Evolutionary conservation across 2,888 invertebrate genomes (phyloP).

Genomic region (Eupithecia exiguata): DNA sequence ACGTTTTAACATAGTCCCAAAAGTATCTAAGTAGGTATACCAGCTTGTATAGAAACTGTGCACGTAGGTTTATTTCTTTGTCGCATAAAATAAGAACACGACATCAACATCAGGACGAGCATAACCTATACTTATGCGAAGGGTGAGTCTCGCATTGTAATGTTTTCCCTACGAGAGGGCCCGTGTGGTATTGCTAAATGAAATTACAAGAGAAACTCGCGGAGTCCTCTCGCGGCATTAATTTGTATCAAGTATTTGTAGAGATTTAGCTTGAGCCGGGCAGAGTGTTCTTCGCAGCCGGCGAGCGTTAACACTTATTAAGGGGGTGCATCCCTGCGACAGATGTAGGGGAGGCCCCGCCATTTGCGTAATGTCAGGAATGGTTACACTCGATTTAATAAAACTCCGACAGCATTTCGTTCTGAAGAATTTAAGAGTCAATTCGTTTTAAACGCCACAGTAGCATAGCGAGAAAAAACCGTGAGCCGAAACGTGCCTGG

Average conservation of each 20-base stretch:
- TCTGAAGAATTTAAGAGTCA: conserved; percentile 83
- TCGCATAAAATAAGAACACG: not conserved
- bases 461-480: conserved; percentile 80
- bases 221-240: conserved; percentile 75
- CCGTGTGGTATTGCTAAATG: conserved; percentile 68
- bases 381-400: conserved; percentile 85
- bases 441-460: conserved; percentile 82
- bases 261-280: conserved; percentile 81
- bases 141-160: conserved; percentile 57
- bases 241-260: conserved; percentile 84
- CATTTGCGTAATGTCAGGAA: conserved; percentile 83
- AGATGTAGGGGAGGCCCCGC: conserved; percentile 83
- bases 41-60: not conserved
- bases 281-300: conserved; percentile 80
- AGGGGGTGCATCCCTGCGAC: conserved; percentile 84
- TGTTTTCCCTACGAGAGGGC: conserved; percentile 56
- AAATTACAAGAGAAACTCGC: conserved; percentile 77
- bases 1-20: too few relatives aligned
- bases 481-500: conserved; percentile 81
- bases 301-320: conserved; percentile 84
- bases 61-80: conserved; percentile 7
- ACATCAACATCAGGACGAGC: conserved; percentile 5
- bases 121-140: conserved; percentile 40
- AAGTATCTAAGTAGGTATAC: not conserved
- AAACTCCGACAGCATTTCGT: conserved; percentile 83